Conservation (phyloP, 2,888 invertebrate species). For the Lissonota sp. region DNA sequence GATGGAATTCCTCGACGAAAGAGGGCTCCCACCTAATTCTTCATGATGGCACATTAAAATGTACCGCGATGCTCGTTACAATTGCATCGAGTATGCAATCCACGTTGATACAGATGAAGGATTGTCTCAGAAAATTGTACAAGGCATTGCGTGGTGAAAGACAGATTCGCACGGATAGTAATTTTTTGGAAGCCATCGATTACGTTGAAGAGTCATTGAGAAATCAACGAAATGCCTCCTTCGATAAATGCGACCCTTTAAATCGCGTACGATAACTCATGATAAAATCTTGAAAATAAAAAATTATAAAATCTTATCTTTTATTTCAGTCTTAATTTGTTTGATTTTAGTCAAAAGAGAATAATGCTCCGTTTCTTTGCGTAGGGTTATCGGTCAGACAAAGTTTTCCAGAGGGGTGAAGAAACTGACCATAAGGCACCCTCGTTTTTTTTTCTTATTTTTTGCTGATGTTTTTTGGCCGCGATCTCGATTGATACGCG, state of each 20-base stretch:
- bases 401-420: too few species aligned
- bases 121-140: slow-evolving; percentile 60
- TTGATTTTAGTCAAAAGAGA: background rate
- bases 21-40: slow-evolving; percentile 68
- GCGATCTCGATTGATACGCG: background rate
- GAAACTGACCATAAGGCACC: too few species aligned
- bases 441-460: background rate
- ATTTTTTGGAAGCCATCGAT: slow-evolving; percentile 55
- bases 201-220: slow-evolving; percentile 57
- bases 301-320: background rate
- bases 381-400: too few species aligned
- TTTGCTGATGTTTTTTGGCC: background rate
- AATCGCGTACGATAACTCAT: slow-evolving; percentile 7
- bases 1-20: slow-evolving; percentile 60
- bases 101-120: slow-evolving; percentile 60
- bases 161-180: slow-evolving; percentile 46
- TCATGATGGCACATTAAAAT: slow-evolving; percentile 65
- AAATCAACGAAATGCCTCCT: slow-evolving; percentile 48
- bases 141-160: slow-evolving; percentile 33
- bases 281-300: background rate
- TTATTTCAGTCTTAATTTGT: background rate
- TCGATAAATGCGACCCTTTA: slow-evolving; percentile 40
- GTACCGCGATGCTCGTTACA: slow-evolving; percentile 61
- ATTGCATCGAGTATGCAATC: slow-evolving; percentile 61
- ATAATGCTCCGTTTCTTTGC: too few species aligned